Base-by-base conservation (phyloP, 2,888 invertebrate genomes). In the Amitus sp. region DNA sequence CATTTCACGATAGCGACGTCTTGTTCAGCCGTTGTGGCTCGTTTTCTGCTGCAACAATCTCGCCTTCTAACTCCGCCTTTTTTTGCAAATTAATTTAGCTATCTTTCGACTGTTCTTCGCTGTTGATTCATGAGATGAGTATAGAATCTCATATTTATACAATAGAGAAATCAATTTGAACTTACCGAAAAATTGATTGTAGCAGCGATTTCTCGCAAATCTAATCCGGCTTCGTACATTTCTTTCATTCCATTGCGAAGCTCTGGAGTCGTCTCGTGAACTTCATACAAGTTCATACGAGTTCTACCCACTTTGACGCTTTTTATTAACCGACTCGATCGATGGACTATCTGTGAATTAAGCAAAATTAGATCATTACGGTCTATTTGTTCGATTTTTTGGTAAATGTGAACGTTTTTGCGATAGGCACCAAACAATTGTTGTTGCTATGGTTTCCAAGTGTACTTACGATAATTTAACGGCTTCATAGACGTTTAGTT, bases 231-330 rank as follows among this genome's bases (percentile, higher is more conserved):
- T 65, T 82, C 82, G 56, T 80, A 82, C 82, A 82, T 82, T 51
- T 82, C 82, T 13, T 82, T 80, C 82, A 82, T 82, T 18, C 82
- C 77, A 60, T 82, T 82, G 50, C 82, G 67, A 30, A 82, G 62
- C 69, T 82, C 82, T 15, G 81, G 82, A 10, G 82, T 82, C 4
- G 82, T 82, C 69, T 82, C 82, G 54, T 82, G 80, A 2, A 82
- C 80, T 27, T 82, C 82, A n/a, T n/a, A n/a, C n/a, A n/a, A n/a
- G n/a, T n/a, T n/a, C n/a, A n/a, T n/a, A 64, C 82, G 73, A 2
- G 79, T 81, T 66, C 82, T 82, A 0, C 82, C 82, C 82, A 82
- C 82, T n/a, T n/a, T n/a, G n/a, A n/a, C n/a, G n/a, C n/a, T n/a
- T n/a, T n/a, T n/a, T n/a, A n/a, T n/a, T n/a, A n/a, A n/a, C n/a